Base-by-base conservation (phyloP, 2,888 invertebrate species). In the Xestobium rufovillosum region DNA sequence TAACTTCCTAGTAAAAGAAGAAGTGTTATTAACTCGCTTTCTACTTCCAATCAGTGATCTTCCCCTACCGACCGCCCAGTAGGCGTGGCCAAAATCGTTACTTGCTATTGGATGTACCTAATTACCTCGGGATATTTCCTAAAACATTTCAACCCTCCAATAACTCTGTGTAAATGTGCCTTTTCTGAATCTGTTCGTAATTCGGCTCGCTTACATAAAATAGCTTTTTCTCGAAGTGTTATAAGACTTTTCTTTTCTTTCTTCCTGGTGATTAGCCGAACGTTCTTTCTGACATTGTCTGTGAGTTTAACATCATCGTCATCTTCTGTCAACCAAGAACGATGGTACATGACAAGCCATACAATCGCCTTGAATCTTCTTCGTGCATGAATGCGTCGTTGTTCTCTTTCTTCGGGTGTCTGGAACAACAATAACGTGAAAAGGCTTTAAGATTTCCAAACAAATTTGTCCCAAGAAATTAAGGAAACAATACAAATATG, bases 81-180 rank as follows among this genome's bases (percentile, higher is more conserved):
- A n/a, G n/a, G n/a, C n/a, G n/a, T n/a, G n/a, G n/a, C n/a, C n/a
- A n/a, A n/a, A n/a, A n/a, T n/a, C n/a, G n/a, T n/a, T n/a, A n/a
- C n/a, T n/a, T n/a, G n/a, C n/a, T n/a, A n/a, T n/a, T n/a, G n/a
- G n/a, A n/a, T n/a, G n/a, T n/a, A n/a, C n/a, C n/a, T n/a, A n/a
- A 31, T 64, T 61, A 74, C 78, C 45, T 72, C 71, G 1, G 76
- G 75, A 58, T 78, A 75, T 38, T 64, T 64, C 39, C 70, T 66
- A 46, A 80, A 80, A 53, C 78, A 78, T 58, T 73, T 75, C 12
- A 80, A 57, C 10, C 71, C 71, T 1, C 75, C 74, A 41, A 81
- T 70, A 13, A 75, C 70, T 14, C 69, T 62, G 39, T 71, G 70
- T 12, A 81, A 59, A 44, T 72, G 71, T 45, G 68, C 69, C 41